Conservation (phyloP, 2,797 vertebrate species). For the Cirrhinus molitorella region DNA sequence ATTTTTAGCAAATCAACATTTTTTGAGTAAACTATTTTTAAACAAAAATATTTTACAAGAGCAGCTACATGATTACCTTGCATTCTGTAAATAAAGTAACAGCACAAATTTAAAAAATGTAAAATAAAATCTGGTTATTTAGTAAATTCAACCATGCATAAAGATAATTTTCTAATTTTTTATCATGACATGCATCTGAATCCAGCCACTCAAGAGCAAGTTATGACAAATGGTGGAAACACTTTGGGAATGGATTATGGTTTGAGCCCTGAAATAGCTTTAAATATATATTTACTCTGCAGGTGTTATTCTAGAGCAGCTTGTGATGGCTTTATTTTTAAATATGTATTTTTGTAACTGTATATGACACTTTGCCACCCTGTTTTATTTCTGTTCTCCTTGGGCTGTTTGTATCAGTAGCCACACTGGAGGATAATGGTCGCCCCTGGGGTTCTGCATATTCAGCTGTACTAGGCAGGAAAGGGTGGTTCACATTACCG, state of each 20-base stretch:
- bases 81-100: background rate
- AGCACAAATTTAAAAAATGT: background rate
- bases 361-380: conserved; percentile 38
- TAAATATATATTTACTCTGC: conserved; percentile 47
- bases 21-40: background rate
- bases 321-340: conserved; percentile 68
- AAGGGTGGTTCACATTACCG: conserved; percentile 6
- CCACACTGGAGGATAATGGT: conserved; percentile 8
- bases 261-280: conserved; percentile 18
- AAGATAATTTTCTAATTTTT: background rate
- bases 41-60: background rate
- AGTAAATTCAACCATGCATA: background rate
- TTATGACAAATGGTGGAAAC: conserved; percentile 16
- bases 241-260: background rate
- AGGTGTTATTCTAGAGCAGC: conserved; percentile 58
- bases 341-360: conserved; percentile 68
- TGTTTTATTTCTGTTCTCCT: conserved; percentile 59
- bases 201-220: conserved; percentile 3
- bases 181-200: background rate
- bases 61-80: background rate
- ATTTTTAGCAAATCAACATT: background rate
- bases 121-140: background rate
- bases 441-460: background rate
- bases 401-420: conserved; percentile 45
- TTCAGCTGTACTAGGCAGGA: conserved; percentile 33